Base-by-base conservation (phyloP, 2,113 vertebrate genomes). In the Mesoclemmys tuberculata region DNA sequence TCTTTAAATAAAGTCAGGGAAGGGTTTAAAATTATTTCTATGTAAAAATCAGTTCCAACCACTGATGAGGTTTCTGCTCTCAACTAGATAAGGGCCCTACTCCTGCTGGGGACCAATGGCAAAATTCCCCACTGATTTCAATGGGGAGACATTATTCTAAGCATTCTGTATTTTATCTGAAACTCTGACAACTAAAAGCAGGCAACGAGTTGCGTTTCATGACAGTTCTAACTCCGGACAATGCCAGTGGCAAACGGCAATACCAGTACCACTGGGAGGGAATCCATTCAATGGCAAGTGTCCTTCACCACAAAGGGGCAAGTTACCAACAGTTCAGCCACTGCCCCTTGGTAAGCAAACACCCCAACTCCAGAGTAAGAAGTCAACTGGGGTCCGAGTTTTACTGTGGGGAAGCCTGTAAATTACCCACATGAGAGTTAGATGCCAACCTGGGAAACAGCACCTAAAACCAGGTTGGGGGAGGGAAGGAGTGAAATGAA, bases 281-380 rank as follows among this genome's bases (percentile, higher is more conserved):
- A 92, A 80, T 44, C 0, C 19, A 6, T 6, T 31, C 56, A 21
- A 10, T 82, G 55, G 81, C 26, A 64, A 0, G 0, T 2, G 13
- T 6, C 38, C 58, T 87, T 51, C 13, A 55, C 18, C 41, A 14
- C 61, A 89, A 1, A 19, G 55, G 8, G 71, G 27, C 75, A 78
- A 38, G 22, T 14, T 5, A 24, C 24, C 38, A 75, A 6, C 8
- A 41, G 24, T 5, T 10, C 41, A 44, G 38, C 3, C 26, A 38
- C 71, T 75, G 41, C 21, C 22, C 38, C 71, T 44, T 44, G 44
- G 38, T 3, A 5, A 44, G 71, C 21, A 10, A 26, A 38, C 10
- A 38, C 5, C 14, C 55, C 92, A 87, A 88, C 21, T 44, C 14
- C 61, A 46, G 22, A 19, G 3, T 1, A 2, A 88, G 46, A 68